Conservation (phyloP, 2,888 invertebrate species). For the Chymomyza fuscimana region DNA sequence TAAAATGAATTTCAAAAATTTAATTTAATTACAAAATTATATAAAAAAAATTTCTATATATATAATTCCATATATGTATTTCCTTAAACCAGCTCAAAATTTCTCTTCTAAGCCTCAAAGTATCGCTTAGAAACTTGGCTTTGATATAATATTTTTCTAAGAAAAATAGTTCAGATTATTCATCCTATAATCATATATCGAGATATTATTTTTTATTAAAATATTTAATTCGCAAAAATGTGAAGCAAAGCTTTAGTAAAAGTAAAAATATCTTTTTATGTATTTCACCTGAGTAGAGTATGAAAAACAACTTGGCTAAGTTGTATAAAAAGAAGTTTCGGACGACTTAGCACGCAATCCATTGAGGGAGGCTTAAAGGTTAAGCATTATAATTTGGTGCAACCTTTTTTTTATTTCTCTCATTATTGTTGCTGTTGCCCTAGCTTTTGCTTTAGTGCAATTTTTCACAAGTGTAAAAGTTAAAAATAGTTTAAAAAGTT, state of each 20-base stretch:
- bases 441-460: background rate
- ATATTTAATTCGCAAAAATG: too few species aligned
- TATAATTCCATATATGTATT: too few species aligned
- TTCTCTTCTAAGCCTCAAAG: too few species aligned
- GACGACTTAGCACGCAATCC: slow-evolving; percentile 70
- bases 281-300: background rate
- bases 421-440: slow-evolving; percentile 12
- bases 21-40: too few species aligned
- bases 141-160: too few species aligned
- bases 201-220: too few species aligned
- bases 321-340: slow-evolving; percentile 46
- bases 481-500: slow-evolving; percentile 64
- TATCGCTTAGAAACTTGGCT: too few species aligned
- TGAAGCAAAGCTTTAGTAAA: background rate
- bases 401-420: slow-evolving; percentile 38
- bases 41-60: too few species aligned
- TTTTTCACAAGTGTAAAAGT: slow-evolving; percentile 53
- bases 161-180: too few species aligned
- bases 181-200: too few species aligned
- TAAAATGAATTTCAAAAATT: too few species aligned
- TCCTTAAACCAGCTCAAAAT: too few species aligned
- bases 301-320: slow-evolving; percentile 1
- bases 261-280: background rate
- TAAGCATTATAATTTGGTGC: slow-evolving; percentile 69
- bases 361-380: slow-evolving; percentile 61